Percentiles rank a stretch among this genome's conserved stretches.
phyloP scores from a whole-genome alignment of 2,113 vertebrate species.

The Merops nubicus region DNA sequence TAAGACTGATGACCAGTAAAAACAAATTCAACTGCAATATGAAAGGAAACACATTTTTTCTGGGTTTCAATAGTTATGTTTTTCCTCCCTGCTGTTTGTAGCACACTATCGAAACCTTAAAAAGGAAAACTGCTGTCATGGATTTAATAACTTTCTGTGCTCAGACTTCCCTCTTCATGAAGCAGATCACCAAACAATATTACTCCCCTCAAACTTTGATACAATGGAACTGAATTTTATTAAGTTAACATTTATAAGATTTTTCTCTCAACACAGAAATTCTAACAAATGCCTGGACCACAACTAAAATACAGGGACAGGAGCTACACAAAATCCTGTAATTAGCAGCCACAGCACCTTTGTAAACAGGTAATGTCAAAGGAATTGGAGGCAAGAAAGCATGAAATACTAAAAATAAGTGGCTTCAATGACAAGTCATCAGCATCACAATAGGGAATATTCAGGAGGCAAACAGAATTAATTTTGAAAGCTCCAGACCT shows the following conservation, averaged over 20 bases:
- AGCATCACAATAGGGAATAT: constrained; percentile 32
- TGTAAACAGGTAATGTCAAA: constrained; percentile 43
- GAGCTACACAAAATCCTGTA: not conserved
- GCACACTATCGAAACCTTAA: not conserved
- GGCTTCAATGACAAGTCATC: not conserved
- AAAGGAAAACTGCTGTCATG: not conserved
- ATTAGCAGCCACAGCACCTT: not conserved
- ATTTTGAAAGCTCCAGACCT: not conserved
- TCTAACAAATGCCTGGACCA: not conserved
- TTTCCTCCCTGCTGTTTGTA: not conserved
- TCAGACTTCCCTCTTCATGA: not conserved
- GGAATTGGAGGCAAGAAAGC: constrained; percentile 31
- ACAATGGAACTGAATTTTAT: not conserved
- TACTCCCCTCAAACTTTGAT: not conserved
- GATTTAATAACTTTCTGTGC: not conserved
- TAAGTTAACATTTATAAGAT: not conserved
- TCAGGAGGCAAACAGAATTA: constrained; percentile 16
- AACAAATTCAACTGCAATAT: not conserved
- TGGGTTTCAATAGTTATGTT: not conserved
- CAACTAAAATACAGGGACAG: not conserved
- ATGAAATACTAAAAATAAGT: constrained; percentile 40
- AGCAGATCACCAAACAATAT: not conserved
- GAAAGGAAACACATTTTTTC: not conserved
- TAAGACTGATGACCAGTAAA: not conserved
- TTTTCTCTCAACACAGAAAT: not conserved